These are phyloP conservation scores for Rhopalosiphum nymphaeae DNA, from an alignment of 2,888 invertebrate genomes.

Conservation along the genomic window DNA sequence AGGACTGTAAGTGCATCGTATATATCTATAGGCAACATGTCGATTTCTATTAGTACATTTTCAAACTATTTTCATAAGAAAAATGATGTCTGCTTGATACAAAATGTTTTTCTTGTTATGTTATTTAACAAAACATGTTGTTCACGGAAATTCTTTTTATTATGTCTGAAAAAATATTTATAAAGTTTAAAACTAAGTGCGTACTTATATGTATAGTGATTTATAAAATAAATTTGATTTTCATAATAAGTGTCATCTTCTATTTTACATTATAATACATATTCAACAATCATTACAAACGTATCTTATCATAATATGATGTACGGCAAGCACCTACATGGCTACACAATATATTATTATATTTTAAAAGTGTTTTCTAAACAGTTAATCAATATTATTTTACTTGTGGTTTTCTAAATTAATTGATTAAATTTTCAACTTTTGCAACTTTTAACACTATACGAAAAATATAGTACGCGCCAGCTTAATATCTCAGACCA, in stretches of 20 bases:
- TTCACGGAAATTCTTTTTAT: background rate
- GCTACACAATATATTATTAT: background rate
- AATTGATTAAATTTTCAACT: background rate
- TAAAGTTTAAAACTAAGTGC: background rate
- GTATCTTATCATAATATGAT: background rate
- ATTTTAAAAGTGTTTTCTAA: background rate
- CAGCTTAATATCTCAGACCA: background rate
- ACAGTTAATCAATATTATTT: background rate
- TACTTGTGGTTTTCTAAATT: background rate
- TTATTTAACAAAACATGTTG: background rate
- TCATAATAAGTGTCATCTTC: background rate
- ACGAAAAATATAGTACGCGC: background rate
- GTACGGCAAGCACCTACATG: background rate
- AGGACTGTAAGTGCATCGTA: background rate
- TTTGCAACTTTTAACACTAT: background rate
- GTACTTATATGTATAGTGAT: background rate
- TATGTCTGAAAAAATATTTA: background rate
- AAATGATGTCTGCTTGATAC: background rate
- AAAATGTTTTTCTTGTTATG: background rate
- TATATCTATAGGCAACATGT: background rate
- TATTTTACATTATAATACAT: background rate
- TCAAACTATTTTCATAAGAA: background rate
- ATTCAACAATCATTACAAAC: background rate
- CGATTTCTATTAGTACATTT: background rate
- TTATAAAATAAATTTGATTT: background rate